Base-by-base conservation (phyloP, 1,140 invertebrate genomes). In the Helicorthomorpha holstii region DNA sequence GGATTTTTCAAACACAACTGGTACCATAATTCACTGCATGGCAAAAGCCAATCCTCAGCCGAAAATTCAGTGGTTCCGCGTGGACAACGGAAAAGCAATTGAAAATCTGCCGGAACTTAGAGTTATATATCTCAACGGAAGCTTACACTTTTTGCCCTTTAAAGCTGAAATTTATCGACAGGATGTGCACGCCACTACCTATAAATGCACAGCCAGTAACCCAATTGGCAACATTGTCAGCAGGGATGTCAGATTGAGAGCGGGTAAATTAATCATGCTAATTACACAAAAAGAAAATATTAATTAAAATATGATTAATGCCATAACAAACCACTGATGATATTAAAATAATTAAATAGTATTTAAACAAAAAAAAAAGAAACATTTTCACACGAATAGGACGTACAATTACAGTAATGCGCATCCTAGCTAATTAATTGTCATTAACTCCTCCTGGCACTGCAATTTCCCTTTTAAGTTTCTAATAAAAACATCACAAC, bases 1-100 rank as follows among this genome's bases (percentile, higher is more conserved):
- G 44, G 87, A 91, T 65, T 94, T 95, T 69, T 88, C 85, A 52
- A 95, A 95, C 67, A 89, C 85, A 47, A 91, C 87, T 27, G 91
- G 90, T 59, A 84, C 87, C 51, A 80, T 84, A 56, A 84, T 96
- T 45, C 85, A 91, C 67, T 96, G 92, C 67, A 82, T 85, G 59
- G 87, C 89, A 0, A 78, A 83, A 64, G 91, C 90, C 57, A 83
- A 83, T 58, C 91, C 91, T 10, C 76, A 83, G 57, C 88, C 91
- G 27, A 83, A 87, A 65, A 85, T 95, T 57, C 87, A 90, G 56
- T 95, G 91, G 92, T 78, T 92, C 27, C 78, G 83, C 59, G 75
- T 75, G 58, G 87, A 93, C 23, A 34, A 44, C 16, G 24, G 45
- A 4, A 16, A 16, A 34, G 16, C 7, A 16, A 34, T 34, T 34